Percentiles rank a stretch among this genome's conserved stretches.
Evolutionary conservation across 2,113 vertebrate genomes (phyloP).

Genomic region (Ariopsis seemanni): DNA sequence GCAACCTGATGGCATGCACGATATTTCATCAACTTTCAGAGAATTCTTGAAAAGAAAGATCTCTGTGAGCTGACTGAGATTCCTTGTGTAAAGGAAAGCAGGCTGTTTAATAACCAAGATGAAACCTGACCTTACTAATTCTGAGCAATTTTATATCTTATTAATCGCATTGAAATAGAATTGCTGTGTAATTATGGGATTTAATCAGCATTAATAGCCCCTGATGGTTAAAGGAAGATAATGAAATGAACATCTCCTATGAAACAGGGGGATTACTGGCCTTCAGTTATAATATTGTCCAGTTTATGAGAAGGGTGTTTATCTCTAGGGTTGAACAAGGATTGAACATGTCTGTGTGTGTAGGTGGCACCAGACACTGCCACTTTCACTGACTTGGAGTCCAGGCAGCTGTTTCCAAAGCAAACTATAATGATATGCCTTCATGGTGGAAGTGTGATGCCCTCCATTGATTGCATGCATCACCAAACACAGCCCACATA

Average conservation of each 20-base stretch:
- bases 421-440: conserved; percentile 11
- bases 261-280: not conserved
- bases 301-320: not conserved
- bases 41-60: not conserved
- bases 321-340: not conserved
- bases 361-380: conserved; percentile 11
- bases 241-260: not conserved
- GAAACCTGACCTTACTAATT: conserved; percentile 13
- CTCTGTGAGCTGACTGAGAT: not conserved
- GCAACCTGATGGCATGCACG: not conserved
- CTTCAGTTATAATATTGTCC: too few relatives aligned
- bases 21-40: not conserved
- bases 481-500: conserved; percentile 29
- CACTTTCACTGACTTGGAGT: conserved; percentile 12
- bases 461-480: conserved; percentile 12
- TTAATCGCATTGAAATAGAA: conserved; percentile 21
- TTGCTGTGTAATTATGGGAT: conserved; percentile 8
- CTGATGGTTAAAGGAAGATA: not conserved
- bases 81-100: conserved; percentile 17
- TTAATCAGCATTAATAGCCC: not conserved
- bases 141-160: not conserved
- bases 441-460: not conserved
- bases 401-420: conserved; percentile 17
- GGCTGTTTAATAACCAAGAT: conserved; percentile 20
- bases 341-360: not conserved